A percentile compares a stretch with the other conserved stretches of the same genome.
Conservation (phyloP, 2,888 invertebrate species). For the Drosophila borealis region DNA sequence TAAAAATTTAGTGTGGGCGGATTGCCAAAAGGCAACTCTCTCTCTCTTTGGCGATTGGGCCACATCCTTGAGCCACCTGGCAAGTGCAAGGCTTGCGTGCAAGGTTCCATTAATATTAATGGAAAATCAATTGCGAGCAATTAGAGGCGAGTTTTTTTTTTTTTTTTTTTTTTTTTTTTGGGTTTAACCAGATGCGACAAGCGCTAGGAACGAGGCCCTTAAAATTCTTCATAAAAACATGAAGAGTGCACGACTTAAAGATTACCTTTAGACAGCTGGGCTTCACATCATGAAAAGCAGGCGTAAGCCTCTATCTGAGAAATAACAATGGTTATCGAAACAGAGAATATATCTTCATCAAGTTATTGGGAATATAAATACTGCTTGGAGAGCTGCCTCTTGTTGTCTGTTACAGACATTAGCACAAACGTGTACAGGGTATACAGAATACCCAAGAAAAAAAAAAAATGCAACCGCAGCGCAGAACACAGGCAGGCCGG, state of each 20-base stretch:
- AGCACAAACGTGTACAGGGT: neutral
- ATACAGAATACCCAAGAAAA: neutral
- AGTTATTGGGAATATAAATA: no score
- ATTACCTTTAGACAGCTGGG: no score
- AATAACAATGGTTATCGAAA: no score
- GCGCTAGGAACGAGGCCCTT: neutral
- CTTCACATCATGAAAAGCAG: no score
- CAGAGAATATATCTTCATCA: no score
- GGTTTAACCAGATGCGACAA: neutral
- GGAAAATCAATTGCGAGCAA: slow-evolving; percentile 69
- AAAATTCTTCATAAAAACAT: slow-evolving; percentile 5
- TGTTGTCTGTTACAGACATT: neutral
- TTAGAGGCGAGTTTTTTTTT: slow-evolving; percentile 12
- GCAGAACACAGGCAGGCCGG: slow-evolving; percentile 13
- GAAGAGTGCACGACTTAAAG: no score
- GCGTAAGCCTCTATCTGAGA: no score
- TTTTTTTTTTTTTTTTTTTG: neutral
- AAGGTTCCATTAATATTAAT: slow-evolving; percentile 69
- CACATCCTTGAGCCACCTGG: slow-evolving; percentile 58
- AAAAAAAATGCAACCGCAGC: slow-evolving; percentile 39
- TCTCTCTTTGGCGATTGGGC: slow-evolving; percentile 1
- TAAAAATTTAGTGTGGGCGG: slow-evolving; percentile 15
- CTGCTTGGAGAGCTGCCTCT: neutral
- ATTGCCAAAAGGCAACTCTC: slow-evolving; percentile 29
- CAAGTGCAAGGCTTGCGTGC: slow-evolving; percentile 63